Evolutionary conservation across 2,113 vertebrate genomes (phyloP).

Genomic region (Sinocyclocheilus anophthalmus): DNA sequence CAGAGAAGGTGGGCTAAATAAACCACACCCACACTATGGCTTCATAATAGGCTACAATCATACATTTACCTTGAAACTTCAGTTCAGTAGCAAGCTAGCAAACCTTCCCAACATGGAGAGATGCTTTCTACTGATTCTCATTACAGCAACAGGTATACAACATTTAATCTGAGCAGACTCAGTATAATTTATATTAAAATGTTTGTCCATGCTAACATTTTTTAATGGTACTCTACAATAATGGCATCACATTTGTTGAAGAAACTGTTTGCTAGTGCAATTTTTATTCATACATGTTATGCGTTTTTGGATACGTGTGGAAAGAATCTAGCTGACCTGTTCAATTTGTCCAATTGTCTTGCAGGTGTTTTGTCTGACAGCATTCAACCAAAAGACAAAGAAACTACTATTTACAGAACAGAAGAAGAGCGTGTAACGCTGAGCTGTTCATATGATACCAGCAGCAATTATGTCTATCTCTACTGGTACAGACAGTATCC

Average conservation of each 20-base stretch:
- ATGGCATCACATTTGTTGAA: not conserved
- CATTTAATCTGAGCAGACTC: not conserved
- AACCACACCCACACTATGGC: constrained; percentile 9
- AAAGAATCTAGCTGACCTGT: not conserved
- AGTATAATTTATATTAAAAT: not conserved
- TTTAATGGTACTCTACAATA: not conserved
- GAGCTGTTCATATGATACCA: too few species aligned
- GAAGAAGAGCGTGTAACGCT: too few species aligned
- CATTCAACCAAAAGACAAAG: too few species aligned
- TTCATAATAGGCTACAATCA: not conserved
- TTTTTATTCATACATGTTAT: not conserved
- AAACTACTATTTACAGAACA: too few species aligned
- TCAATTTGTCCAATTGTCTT: not conserved
- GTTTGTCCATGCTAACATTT: not conserved
- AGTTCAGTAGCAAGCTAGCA: not conserved
- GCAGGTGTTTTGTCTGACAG: not conserved
- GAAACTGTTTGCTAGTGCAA: not conserved
- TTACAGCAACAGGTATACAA: constrained; percentile 5
- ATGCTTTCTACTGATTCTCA: constrained; percentile 16
- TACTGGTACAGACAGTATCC: too few species aligned
- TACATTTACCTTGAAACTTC: not conserved
- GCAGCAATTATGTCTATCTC: too few species aligned
- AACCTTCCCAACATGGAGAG: constrained; percentile 1
- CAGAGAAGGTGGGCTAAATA: not conserved
- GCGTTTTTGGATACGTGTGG: not conserved